Percentiles rank a stretch among this genome's conserved stretches.
Evolutionary conservation across 2,113 vertebrate genomes (phyloP).

Genomic region (Triplophysa rosa): DNA sequence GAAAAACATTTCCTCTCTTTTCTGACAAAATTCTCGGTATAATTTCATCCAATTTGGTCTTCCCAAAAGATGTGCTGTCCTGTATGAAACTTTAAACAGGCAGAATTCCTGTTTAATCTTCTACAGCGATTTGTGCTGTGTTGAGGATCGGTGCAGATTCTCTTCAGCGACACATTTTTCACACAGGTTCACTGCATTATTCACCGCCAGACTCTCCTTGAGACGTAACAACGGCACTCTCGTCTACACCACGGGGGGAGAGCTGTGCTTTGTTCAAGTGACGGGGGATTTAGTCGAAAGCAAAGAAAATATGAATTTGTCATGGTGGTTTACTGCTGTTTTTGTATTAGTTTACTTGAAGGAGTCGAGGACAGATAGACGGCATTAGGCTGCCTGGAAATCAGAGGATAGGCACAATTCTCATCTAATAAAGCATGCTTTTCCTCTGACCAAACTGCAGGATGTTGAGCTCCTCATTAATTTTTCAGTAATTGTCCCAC

Average conservation of each 20-base stretch:
- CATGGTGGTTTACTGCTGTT: conserved; percentile 40
- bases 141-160: conserved; percentile 63
- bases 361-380: neutral
- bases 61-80: conserved; percentile 43
- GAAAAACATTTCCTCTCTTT: neutral
- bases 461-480: conserved; percentile 16
- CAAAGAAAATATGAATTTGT: conserved; percentile 42
- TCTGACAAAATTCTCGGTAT: conserved; percentile 2
- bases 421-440: neutral
- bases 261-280: neutral
- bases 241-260: conserved; percentile 12
- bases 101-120: conserved; percentile 65
- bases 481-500: conserved; percentile 17
- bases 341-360: conserved; percentile 33
- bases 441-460: neutral
- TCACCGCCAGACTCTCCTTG: conserved; percentile 53
- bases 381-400: neutral
- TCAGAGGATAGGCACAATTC: neutral
- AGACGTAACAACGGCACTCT: conserved; percentile 9
- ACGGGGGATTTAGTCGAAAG: conserved; percentile 51
- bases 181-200: conserved; percentile 68
- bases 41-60: conserved; percentile 43
- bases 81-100: conserved; percentile 67
- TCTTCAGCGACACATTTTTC: conserved; percentile 59
- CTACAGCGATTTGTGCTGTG: conserved; percentile 53